Conservation (phyloP, 2,113 vertebrate species). For the Sapayoa aenigma region DNA sequence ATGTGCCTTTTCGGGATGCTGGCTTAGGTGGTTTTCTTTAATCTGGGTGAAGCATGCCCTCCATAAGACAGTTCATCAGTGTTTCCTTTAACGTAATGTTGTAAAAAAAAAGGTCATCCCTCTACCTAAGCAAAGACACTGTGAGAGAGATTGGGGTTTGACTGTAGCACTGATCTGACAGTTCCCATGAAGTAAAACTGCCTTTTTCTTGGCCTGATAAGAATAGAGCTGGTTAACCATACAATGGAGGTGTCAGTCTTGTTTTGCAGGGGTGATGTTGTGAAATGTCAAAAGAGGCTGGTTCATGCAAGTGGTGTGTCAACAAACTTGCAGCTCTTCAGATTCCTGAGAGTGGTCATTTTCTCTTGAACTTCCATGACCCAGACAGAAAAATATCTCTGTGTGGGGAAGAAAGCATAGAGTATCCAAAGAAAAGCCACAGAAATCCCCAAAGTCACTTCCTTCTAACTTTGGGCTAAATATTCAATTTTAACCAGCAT, state of each 20-base stretch:
- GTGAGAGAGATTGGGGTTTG: not conserved
- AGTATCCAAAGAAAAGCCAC: not conserved
- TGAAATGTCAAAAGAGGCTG: not conserved
- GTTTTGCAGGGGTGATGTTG: not conserved
- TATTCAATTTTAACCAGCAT: not conserved
- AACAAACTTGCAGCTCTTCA: not conserved
- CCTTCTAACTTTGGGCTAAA: not conserved
- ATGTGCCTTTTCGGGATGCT: not conserved
- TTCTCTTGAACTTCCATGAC: not conserved
- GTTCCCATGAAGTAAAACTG: not conserved
- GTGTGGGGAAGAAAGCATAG: not conserved
- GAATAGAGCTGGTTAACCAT: not conserved
- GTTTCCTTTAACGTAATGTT: not conserved
- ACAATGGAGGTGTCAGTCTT: not conserved
- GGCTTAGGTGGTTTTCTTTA: not conserved
- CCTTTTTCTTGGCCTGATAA: not conserved
- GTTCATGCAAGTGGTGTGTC: not conserved
- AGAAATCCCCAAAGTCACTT: fast-evolving
- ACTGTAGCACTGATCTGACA: not conserved
- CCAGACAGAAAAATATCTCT: not conserved
- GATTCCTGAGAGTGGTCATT: not conserved
- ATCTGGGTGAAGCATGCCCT: not conserved
- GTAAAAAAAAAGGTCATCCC: not conserved
- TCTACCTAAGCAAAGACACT: not conserved
- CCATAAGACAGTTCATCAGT: not conserved